Base-by-base conservation (phyloP, 1,140 invertebrate genomes). In the Ptiloglossa arizonensis region DNA sequence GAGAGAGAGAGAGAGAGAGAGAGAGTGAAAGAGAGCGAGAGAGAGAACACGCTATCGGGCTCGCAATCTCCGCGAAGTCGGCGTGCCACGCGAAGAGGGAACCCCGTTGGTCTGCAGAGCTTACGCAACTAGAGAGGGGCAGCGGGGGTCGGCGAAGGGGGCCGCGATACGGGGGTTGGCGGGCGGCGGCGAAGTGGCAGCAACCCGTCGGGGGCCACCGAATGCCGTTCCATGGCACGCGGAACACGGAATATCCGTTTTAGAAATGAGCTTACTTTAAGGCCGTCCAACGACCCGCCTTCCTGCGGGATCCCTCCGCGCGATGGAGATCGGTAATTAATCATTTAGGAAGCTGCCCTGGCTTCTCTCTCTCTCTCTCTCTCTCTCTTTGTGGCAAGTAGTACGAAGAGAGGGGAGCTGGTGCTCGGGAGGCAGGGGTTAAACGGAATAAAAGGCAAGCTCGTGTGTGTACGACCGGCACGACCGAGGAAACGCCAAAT, bases 301-400 rank as follows among this genome's bases (percentile, higher is more conserved):
- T 74, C 66, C 66, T 64, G 46, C 81, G 63, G 78, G 79, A 85
- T 85, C 83, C 64, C 82, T 81, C 79, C 57, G 73, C 82, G 86
- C 82, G 87, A 88, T 90, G 83, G 87, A 89, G 87, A 89, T 87
- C 89, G 87, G 89, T 89, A 90, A 92, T 92, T 92, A 91, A 92
- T 92, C 91, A 92, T 91, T 91, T 89, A 87, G 83, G 84, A 78
- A 69, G 83, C 66, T 76, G 82, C 70, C 62, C 83, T 70, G 27
- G 38, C 50, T 50, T 64, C 50, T 27, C 35, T 9, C 41, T n/a
- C 38, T n/a, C 38, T 24, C 38, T 29, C 54, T 48, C 54, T 11
- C 54, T 60, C 19, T 0, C 19, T 22, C 54, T 41, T 24, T 54
- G 19, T 27, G 24, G 73, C 69, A 76, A 76, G 74, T 71, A 71